Conservation (phyloP, 2,113 vertebrate species). For the Entelurus aequoreus region DNA sequence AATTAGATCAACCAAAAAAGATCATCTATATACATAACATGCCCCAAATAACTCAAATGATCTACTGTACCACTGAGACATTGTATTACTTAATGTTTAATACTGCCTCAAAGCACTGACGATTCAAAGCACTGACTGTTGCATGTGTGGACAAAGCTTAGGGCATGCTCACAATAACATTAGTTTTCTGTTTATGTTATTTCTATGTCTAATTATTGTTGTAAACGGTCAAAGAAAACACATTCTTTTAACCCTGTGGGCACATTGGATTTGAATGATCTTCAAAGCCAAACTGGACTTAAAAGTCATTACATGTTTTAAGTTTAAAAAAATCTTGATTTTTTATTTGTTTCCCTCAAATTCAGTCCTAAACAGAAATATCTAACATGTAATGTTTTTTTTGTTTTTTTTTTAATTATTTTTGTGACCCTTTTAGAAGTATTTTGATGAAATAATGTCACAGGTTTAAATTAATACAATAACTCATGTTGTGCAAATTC, state of each 20-base stretch:
- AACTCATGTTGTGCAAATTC: too few species aligned
- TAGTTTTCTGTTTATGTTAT: background rate
- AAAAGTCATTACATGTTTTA: too few species aligned
- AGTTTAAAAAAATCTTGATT: too few species aligned
- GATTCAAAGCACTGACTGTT: slow-evolving; percentile 20
- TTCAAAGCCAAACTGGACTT: too few species aligned
- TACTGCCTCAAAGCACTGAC: slow-evolving; percentile 13
- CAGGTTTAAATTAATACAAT: too few species aligned
- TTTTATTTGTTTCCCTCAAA: too few species aligned
- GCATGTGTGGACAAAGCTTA: slow-evolving; percentile 2
- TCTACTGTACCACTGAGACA: slow-evolving; percentile 12
- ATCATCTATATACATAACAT: slow-evolving; percentile 29
- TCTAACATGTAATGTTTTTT: too few species aligned
- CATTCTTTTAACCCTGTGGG: background rate
- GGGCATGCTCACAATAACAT: background rate
- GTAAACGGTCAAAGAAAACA: background rate
- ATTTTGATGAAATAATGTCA: too few species aligned
- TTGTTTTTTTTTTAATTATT: too few species aligned
- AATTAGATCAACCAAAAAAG: slow-evolving; percentile 15
- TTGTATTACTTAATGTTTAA: slow-evolving; percentile 30
- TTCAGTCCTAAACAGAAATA: too few species aligned
- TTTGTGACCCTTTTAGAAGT: background rate
- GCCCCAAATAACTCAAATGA: slow-evolving; percentile 28
- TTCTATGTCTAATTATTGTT: background rate
- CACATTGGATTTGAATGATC: too few species aligned